Evolutionary conservation across 1,140 invertebrate species (phyloP).

Genomic region (Pristionchus pacificus): DNA sequence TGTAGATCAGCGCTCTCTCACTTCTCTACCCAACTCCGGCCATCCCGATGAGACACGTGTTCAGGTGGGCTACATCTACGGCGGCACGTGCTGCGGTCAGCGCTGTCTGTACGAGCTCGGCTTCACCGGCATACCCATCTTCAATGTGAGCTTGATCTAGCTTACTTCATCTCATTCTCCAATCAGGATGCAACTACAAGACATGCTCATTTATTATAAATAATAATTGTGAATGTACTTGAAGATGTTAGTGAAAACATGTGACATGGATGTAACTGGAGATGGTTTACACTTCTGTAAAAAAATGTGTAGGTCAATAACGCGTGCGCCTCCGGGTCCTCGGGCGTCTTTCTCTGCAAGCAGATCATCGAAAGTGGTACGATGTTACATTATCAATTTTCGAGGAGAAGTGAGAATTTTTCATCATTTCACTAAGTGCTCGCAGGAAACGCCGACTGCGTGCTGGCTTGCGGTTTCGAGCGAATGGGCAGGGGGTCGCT

Average conservation of each 20-base stretch:
- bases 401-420: too few species aligned
- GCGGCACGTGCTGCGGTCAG: conserved; percentile 92
- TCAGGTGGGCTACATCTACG: conserved; percentile 91
- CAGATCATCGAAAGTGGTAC: conserved; percentile 77
- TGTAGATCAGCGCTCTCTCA: too few species aligned
- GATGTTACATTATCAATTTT: too few species aligned
- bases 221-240: too few species aligned
- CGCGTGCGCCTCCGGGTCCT: conserved; percentile 92
- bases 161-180: too few species aligned
- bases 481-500: conserved; percentile 93
- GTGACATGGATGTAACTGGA: too few species aligned
- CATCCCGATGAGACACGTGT: too few species aligned
- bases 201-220: too few species aligned
- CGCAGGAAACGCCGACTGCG: conserved; percentile 73
- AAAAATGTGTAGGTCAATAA: conserved; percentile 81
- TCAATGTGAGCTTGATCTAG: conserved; percentile 80
- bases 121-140: conserved; percentile 91
- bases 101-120: conserved; percentile 87
- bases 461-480: conserved; percentile 89
- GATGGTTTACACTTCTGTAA: too few species aligned
- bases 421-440: too few species aligned
- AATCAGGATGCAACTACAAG: too few species aligned
- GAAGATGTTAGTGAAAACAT: too few species aligned
- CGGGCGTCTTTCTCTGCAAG: conserved; percentile 81
- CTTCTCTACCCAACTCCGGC: neutral